These are phyloP conservation scores for Brachypterus glaber DNA, from an alignment of 2,888 invertebrate genomes.

Conservation along the genomic window DNA sequence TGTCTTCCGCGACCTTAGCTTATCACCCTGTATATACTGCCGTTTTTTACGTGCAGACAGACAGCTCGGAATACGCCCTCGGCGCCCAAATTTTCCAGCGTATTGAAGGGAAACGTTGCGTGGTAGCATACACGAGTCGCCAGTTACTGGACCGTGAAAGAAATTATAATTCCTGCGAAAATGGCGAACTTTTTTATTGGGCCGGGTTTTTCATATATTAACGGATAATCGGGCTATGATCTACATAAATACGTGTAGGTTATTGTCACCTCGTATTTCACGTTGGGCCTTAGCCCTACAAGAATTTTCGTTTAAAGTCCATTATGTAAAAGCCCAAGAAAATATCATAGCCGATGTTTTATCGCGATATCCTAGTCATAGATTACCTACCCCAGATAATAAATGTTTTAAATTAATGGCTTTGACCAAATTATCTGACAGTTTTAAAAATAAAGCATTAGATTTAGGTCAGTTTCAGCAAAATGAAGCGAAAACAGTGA, in stretches of 20 bases:
- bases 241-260: no score
- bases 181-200: slow-evolving; percentile 22
- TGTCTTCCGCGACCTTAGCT: slow-evolving; percentile 2
- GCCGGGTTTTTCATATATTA: slow-evolving; percentile 16
- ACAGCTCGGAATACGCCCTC: slow-evolving; percentile 6
- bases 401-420: no score
- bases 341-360: slow-evolving; percentile 26
- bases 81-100: slow-evolving; percentile 7
- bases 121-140: slow-evolving; percentile 4
- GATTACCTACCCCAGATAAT: slow-evolving; percentile 12
- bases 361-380: slow-evolving; percentile 17
- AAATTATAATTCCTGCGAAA: slow-evolving; percentile 22
- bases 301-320: slow-evolving; percentile 20
- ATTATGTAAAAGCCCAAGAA: slow-evolving; percentile 21
- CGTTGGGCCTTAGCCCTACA: no score
- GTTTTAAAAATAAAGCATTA: no score
- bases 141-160: slow-evolving; percentile 11
- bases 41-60: slow-evolving; percentile 6
- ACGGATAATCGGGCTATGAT: slow-evolving; percentile 24
- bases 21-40: slow-evolving; percentile 4
- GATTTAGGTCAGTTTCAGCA: not conserved
- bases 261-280: no score
- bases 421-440: no score
- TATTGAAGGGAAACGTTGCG: slow-evolving; percentile 2
- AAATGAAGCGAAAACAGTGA: no score